Evolutionary conservation across 2,113 vertebrate species (phyloP).

Genomic region (Electrona antarctica): DNA sequence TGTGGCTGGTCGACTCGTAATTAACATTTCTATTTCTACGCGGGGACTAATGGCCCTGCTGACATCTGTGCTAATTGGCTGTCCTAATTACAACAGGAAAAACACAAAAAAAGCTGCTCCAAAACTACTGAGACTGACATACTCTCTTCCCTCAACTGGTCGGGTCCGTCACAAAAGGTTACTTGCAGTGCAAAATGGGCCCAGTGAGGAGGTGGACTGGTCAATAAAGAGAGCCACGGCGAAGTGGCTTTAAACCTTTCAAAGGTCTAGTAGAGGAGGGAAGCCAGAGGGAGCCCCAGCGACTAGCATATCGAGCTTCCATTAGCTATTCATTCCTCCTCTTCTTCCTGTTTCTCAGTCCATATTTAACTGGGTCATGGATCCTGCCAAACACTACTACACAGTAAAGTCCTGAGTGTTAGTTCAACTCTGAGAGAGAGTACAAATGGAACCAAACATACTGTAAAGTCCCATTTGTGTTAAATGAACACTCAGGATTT

Average conservation of each 20-base stretch:
- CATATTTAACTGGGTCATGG: constrained; percentile 70
- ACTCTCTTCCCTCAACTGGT: not conserved
- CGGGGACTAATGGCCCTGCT: constrained; percentile 27
- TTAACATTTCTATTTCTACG: constrained; percentile 44
- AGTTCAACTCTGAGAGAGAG: too few relatives aligned
- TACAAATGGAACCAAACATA: too few relatives aligned
- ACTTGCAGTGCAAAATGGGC: constrained; percentile 9
- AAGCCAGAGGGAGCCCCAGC: constrained; percentile 6
- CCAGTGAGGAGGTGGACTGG: not conserved
- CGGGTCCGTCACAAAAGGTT: constrained; percentile 2
- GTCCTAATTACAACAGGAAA: constrained; percentile 46
- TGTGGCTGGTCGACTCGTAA: constrained; percentile 20
- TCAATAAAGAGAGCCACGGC: constrained; percentile 28
- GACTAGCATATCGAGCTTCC: constrained; percentile 40
- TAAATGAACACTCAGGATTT: too few relatives aligned
- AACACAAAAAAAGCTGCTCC: constrained; percentile 15
- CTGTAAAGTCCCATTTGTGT: too few relatives aligned
- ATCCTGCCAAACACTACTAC: constrained; percentile 52
- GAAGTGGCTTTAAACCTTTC: constrained; percentile 25
- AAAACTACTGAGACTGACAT: not conserved
- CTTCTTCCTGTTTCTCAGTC: constrained; percentile 62
- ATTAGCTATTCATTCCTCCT: constrained; percentile 60
- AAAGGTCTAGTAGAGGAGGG: constrained; percentile 16
- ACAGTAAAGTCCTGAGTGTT: too few relatives aligned
- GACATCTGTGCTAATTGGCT: constrained; percentile 47